Evolutionary conservation across 2,888 invertebrate species (phyloP).

Genomic region (Drosophila pegasa): DNA sequence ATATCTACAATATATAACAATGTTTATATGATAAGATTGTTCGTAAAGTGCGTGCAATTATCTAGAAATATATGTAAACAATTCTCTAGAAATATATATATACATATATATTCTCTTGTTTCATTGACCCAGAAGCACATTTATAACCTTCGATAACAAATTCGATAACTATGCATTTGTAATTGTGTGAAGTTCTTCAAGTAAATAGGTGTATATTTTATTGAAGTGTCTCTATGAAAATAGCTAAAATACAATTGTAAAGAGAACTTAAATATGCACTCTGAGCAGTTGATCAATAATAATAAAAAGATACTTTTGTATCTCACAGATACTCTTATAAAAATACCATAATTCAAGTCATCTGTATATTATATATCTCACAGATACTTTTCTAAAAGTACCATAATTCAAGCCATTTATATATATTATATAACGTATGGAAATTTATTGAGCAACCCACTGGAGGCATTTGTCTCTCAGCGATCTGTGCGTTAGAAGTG

Average conservation of each 20-base stretch:
- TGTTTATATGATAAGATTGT: not conserved
- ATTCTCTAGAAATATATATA: not conserved
- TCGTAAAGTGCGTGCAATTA: not conserved
- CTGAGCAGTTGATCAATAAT: too few relatives aligned
- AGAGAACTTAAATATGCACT: too few relatives aligned
- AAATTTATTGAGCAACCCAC: constrained; percentile 39
- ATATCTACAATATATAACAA: not conserved
- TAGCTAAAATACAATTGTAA: too few relatives aligned
- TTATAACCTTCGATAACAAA: too few relatives aligned
- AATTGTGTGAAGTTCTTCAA: not conserved
- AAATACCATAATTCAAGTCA: not conserved
- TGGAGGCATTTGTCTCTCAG: constrained; percentile 18
- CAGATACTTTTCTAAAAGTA: too few relatives aligned
- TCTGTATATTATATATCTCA: too few relatives aligned
- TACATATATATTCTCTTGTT: too few relatives aligned
- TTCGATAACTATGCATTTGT: not conserved
- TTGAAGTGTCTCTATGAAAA: too few relatives aligned
- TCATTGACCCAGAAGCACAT: too few relatives aligned
- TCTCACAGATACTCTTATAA: not conserved
- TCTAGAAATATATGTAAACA: too few relatives aligned
- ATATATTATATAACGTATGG: not conserved
- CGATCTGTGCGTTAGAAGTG: constrained; percentile 62
- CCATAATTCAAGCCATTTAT: too few relatives aligned
- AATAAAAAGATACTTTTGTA: constrained; percentile 5
- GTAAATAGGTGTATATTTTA: not conserved